Evolutionary conservation across 2,113 vertebrate genomes (phyloP), one percentile per base, ranked within the genome.

Genomic region (Peromyscus polionotus): DNA sequence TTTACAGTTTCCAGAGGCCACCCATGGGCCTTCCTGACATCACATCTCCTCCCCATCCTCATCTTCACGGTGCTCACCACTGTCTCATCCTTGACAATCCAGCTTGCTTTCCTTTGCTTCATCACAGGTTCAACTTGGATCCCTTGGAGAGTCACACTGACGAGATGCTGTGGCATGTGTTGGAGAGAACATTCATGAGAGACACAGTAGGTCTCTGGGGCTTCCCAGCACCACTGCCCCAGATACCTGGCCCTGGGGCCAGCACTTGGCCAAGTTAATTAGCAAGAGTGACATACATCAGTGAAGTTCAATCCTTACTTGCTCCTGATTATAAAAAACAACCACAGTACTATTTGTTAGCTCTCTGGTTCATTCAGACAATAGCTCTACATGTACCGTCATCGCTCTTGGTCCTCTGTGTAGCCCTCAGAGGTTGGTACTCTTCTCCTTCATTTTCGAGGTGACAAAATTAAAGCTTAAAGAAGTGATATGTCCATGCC

Each of bases 151-250:
- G 88, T 9, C 98, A 98, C 97, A 98, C 83, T 0, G 98, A 99
- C 26, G 96, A 99, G 73, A 97, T 98, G 86, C 98, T 99, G 93
- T 99, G 99, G 99, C 59, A 95, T 36, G 98, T 98, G 6, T 98
- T 99, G 97, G 98, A 99, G 96, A 99, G 98, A 91, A 99, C 98
- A 1, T 99, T 98, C 97, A 99, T 99, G 98, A 99, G 98, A 98
- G 97, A 98, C 75, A 97, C 94, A 1, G 99, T 99, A 99, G 81
- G 98, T 95, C 92, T 77, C 92, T 48, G 61, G 42, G 36, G 8
- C 26, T 92, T 70, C 76, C 36, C 0, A 0, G 68, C 12, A 7
- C 42, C 51, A 36, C 42, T 24, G 45, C 31, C 57, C 65, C 68
- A 42, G 54, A 65, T 9, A 48, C 54, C 45, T 39, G n/a, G 33